phyloP scores from a whole-genome alignment of 2,888 invertebrate species.

The Troglohyphantes excavatus region DNA sequence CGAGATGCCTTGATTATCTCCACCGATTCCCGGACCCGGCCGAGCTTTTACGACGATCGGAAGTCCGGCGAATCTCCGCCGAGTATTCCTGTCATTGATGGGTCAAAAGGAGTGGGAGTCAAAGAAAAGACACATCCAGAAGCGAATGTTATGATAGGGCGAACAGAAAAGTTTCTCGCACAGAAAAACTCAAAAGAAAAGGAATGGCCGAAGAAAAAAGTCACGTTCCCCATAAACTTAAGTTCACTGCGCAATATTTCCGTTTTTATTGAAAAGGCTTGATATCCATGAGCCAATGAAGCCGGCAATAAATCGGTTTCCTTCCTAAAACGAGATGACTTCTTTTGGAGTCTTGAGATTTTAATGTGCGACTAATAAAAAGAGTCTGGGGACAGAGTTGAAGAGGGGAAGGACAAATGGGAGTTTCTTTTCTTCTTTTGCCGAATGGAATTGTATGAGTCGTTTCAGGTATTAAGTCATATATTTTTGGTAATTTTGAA shows the following conservation, averaged over 20 bases:
- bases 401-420: background rate
- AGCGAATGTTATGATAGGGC: slow-evolving; percentile 9
- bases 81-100: slow-evolving; percentile 28
- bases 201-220: slow-evolving; percentile 43
- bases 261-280: slow-evolving; percentile 22
- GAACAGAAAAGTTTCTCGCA: background rate
- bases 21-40: slow-evolving; percentile 12
- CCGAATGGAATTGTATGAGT: background rate
- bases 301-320: background rate
- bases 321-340: background rate
- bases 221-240: slow-evolving; percentile 48
- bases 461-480: too few species aligned
- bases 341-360: background rate
- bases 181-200: slow-evolving; percentile 18
- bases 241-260: slow-evolving; percentile 34
- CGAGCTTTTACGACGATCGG: slow-evolving; percentile 51
- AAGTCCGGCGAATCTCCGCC: slow-evolving; percentile 50
- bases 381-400: background rate
- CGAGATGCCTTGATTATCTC: background rate
- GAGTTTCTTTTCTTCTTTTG: background rate
- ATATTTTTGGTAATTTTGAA: too few species aligned
- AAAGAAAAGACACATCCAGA: slow-evolving; percentile 4
- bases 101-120: slow-evolving; percentile 1
- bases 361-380: slow-evolving; percentile 3
- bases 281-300: background rate